phyloP scores from a whole-genome alignment of 23 tunicate species.

The Phallusia fumigata region DNA sequence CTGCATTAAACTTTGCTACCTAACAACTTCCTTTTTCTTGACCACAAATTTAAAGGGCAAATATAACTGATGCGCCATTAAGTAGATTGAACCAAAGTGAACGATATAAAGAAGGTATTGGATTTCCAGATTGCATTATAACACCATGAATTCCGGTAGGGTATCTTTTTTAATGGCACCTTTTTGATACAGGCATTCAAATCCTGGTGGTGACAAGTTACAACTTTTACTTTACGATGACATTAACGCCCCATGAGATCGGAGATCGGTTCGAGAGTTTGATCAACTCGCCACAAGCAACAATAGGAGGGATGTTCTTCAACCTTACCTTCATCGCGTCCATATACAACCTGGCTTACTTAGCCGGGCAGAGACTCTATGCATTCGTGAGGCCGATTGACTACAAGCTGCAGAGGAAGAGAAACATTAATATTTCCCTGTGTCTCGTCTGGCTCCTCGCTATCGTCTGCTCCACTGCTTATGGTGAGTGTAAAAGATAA shows the following conservation, averaged over 20 bases:
- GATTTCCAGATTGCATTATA: no score
- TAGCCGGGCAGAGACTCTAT: constrained; percentile 7
- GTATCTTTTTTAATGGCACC: no score
- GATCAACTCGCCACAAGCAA: not conserved
- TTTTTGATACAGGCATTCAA: constrained; percentile 29
- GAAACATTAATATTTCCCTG: not conserved
- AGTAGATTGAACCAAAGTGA: no score
- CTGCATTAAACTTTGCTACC: no score
- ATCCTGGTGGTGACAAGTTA: constrained; percentile 18
- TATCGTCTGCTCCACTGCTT: constrained; percentile 5
- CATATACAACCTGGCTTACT: constrained; percentile 17
- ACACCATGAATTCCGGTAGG: no score
- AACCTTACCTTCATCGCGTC: constrained; percentile 33
- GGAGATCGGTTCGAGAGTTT: not conserved
- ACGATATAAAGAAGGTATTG: no score
- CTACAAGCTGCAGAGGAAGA: constrained; percentile 2
- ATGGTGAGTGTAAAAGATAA: not conserved
- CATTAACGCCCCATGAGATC: constrained; percentile 20
- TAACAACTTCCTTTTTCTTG: no score
- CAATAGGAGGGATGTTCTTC: constrained; percentile 5
- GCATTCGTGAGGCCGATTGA: constrained; percentile 16
- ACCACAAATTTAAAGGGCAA: no score
- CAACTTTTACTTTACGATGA: constrained; percentile 37
- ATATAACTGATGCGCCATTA: no score
- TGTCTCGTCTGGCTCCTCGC: constrained; percentile 24